A percentile compares a stretch with the other conserved stretches of the same genome.
Evolutionary conservation across 1,140 invertebrate species (phyloP).

Genomic region (Drosophila persimilis): DNA sequence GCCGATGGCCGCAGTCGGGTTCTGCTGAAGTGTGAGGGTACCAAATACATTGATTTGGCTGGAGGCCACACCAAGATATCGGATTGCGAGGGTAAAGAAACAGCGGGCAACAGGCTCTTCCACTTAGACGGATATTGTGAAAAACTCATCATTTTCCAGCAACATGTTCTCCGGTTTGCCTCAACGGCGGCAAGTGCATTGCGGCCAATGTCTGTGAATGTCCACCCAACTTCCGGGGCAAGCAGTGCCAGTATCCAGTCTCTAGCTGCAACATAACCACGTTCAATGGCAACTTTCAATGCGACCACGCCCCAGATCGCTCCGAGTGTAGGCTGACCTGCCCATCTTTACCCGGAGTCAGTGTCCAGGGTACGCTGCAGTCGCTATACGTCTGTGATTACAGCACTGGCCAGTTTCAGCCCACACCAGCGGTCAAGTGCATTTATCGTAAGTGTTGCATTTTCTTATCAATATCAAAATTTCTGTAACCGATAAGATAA

Average conservation of each 20-base stretch:
- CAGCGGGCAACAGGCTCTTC: neutral
- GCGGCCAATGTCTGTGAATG: constrained; percentile 90
- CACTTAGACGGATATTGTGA: neutral
- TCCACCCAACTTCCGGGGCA: constrained; percentile 87
- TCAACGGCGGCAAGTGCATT: constrained; percentile 90
- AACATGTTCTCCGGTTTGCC: constrained; percentile 88
- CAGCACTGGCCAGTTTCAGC: constrained; percentile 87
- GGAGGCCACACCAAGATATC: neutral
- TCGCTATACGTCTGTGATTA: constrained; percentile 88
- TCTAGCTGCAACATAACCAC: constrained; percentile 56
- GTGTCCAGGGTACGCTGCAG: constrained; percentile 83
- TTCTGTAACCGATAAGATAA: too few species aligned
- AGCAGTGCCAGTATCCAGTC: constrained; percentile 88
- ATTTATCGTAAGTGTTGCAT: constrained; percentile 85
- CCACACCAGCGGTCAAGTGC: constrained; percentile 89
- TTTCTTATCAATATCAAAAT: too few species aligned
- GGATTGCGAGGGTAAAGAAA: constrained; percentile 11
- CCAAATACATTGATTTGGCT: constrained; percentile 10
- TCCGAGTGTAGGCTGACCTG: constrained; percentile 88
- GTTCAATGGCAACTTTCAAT: constrained; percentile 91
- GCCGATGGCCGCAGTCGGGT: constrained; percentile 8
- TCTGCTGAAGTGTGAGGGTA: constrained; percentile 21
- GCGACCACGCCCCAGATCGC: constrained; percentile 85
- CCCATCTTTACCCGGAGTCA: constrained; percentile 84
- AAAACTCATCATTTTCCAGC: constrained; percentile 82